Base-by-base conservation (phyloP, 53 echinoderm and acorn worm genomes). In the Astropecten irregularis region DNA sequence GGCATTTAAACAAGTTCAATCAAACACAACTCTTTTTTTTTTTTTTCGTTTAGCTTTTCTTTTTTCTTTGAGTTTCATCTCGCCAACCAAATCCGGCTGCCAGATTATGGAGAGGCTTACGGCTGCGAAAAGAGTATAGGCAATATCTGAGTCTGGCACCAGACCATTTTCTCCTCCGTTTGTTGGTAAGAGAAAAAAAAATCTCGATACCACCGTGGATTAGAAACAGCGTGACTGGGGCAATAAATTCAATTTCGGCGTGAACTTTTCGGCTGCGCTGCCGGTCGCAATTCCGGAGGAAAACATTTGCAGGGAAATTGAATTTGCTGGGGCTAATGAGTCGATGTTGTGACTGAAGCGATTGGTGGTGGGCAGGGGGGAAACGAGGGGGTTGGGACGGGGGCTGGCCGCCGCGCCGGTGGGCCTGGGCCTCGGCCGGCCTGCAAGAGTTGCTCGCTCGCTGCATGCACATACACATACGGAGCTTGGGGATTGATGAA, bases 271-370 rank as follows among this genome's bases (percentile, higher is more conserved):
- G 21, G 59, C 28, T 29, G 11, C 28, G 30, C 59, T n/a, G n/a
- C n/a, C n/a, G 44, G 35, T 64, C 27, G 60, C 77, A 77, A 77
- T 59, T 77, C 77, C 47, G 60, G 79, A 79, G 79, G 57, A 62
- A 79, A 79, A 79, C 79, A 79, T 79, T 79, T 58, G 61, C 44
- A 5, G 47, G 74, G 79, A 79, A 79, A 79, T 79, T 79, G 40
- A 79, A 79, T 79, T 79, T 79, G 47, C 46, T 18, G 11, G 9
- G 47, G 44, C 10, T 79, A 79, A 79, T 79, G 79, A 79, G 57
- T 44, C n/a, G 61, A 60, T 79, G 79, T 79, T 79, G 79, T 79
- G 79, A 79, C 79, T 79, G 79, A 79, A 79, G 62, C 79, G 79
- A 79, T 47, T 79, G 79, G 16, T 37, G 56, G 74, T 64, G 42